Conservation (phyloP, 2,888 invertebrate species). For the Alitta virens region DNA sequence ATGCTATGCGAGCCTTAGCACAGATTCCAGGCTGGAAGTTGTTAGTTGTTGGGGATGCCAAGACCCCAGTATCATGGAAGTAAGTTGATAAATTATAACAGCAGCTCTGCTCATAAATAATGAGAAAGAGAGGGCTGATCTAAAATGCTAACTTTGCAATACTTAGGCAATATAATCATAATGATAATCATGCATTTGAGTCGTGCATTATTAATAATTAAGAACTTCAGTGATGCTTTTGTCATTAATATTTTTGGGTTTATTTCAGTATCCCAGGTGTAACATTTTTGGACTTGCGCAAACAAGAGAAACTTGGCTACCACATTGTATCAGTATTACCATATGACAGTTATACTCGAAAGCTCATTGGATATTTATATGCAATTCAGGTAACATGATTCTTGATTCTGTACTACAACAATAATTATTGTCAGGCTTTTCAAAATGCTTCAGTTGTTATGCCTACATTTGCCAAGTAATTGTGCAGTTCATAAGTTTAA, state of each 20-base stretch:
- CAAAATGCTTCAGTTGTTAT: background rate
- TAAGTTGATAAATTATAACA: too few species aligned
- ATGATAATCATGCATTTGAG: too few species aligned
- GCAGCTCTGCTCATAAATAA: too few species aligned
- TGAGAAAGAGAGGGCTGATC: too few species aligned
- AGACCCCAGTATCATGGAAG: conserved; percentile 30
- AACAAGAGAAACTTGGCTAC: conserved; percentile 27
- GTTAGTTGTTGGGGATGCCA: conserved; percentile 30
- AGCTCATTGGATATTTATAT: conserved; percentile 32
- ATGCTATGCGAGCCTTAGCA: conserved; percentile 21
- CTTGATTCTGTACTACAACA: background rate
- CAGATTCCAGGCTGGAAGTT: conserved; percentile 28
- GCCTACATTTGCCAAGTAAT: background rate
- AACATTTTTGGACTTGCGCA: conserved; percentile 23
- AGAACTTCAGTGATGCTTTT: too few species aligned
- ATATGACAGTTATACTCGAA: conserved; percentile 30
- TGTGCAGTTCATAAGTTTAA: background rate
- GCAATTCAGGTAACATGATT: conserved; percentile 35
- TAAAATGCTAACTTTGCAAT: too few species aligned
- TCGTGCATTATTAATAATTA: too few species aligned
- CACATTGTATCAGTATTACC: conserved; percentile 18
- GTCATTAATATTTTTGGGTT: too few species aligned
- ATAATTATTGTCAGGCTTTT: background rate
- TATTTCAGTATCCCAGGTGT: conserved; percentile 26
- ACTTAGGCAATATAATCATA: too few species aligned